Base-by-base conservation (phyloP, 2,797 vertebrate genomes). In the Cygnus olor region DNA sequence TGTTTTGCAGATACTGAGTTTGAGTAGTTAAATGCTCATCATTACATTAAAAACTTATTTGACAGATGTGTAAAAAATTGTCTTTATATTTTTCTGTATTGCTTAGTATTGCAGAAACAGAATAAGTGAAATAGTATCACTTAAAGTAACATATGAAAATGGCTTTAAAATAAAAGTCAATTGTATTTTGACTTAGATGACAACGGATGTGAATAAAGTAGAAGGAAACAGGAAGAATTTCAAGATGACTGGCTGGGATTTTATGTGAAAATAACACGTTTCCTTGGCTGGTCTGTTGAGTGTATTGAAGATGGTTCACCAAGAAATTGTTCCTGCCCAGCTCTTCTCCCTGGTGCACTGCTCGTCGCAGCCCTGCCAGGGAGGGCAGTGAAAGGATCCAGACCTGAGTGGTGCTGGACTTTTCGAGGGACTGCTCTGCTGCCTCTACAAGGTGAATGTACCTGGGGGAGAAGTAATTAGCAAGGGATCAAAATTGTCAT, bases 1-100 rank as follows among this genome's bases (percentile, higher is more conserved):
- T 92, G 81, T 88, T 97, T 87, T 96, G 78, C 69, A 76, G 86
- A 88, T 93, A 85, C 94, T 88, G 68, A 91, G 22, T 87, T 79
- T 34, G 32, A 51, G 22, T 80, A 66, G 65, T 89, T 90, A 73
- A 85, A 47, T 80, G 36, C n/a, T 80, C 8, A 25, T 60, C 5
- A 1, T 68, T 80, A 14, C 80, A 16, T 74, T 79, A 80, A 85
- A 21, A 32, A 5, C 6, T 13, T 32, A 32, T 74, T 83, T 85
- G 44, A 49, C 9, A 68, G 25, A 63, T 80, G 3, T 34, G 74
- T 64, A 42, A 85, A 83, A 42, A 85, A 77, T 51, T 1, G 7
- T 56, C n/a, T 70, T 82, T 42, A 3, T 47, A 25, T 83, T 91
- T 88, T 88, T 61, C 19, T 42, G 7, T 2, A 0, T 83, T 81